phyloP scores from a whole-genome alignment of 2,797 vertebrate species.

The Megaceryle alcyon region DNA sequence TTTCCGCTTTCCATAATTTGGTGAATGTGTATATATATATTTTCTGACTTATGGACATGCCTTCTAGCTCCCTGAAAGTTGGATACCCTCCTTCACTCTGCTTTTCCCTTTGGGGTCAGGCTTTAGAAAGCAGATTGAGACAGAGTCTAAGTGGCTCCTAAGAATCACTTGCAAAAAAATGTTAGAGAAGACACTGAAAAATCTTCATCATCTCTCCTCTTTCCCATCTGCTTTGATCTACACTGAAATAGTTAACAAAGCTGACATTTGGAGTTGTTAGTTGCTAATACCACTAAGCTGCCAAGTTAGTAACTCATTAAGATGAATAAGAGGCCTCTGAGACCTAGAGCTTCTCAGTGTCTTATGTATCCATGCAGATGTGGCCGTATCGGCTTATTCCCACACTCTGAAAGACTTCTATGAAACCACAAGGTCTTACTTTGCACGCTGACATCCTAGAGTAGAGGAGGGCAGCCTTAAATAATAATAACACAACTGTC shows the following conservation, averaged over 20 bases:
- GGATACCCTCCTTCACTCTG: background rate
- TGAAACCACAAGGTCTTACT: background rate
- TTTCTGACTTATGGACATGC: background rate
- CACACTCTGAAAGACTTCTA: background rate
- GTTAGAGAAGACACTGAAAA: background rate
- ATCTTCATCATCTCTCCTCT: background rate
- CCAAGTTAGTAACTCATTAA: background rate
- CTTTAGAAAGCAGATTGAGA: background rate
- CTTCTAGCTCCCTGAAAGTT: background rate
- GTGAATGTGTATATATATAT: background rate
- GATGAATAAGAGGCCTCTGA: background rate
- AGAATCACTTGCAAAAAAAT: background rate
- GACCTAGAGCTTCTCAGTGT: background rate
- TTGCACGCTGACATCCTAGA: background rate
- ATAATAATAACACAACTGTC: background rate
- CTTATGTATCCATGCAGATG: background rate
- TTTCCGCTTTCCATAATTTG: background rate
- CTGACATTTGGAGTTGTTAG: background rate
- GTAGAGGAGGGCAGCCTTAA: background rate
- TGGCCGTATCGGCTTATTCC: background rate
- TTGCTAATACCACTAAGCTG: background rate
- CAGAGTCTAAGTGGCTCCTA: background rate
- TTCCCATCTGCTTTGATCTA: background rate
- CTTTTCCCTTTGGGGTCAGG: background rate
- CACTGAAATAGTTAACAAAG: constrained; percentile 1